These are phyloP conservation scores for Melanogrammus aeglefinus DNA, from an alignment of 2,797 vertebrate genomes.

Conservation along the genomic window DNA sequence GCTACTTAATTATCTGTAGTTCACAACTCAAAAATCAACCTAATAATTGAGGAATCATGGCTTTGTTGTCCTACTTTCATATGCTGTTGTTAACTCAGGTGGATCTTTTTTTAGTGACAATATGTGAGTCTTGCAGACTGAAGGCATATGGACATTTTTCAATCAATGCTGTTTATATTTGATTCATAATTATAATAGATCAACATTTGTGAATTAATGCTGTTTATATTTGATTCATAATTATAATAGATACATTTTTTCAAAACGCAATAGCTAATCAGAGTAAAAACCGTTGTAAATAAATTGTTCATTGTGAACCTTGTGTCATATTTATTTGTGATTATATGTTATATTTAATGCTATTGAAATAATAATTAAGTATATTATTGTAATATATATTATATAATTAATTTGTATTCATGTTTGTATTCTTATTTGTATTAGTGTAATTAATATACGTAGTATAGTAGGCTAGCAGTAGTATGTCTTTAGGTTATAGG, in stretches of 20 bases:
- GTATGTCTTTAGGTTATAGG: neutral
- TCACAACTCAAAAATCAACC: neutral
- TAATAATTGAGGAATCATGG: neutral
- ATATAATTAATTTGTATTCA: neutral
- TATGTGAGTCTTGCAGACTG: too few species aligned
- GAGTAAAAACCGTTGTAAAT: neutral
- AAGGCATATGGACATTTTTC: neutral
- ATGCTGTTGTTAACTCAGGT: neutral
- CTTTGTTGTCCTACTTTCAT: neutral
- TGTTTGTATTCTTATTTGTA: neutral
- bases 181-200: neutral
- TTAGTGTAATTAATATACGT: too few species aligned
- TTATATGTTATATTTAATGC: constrained; percentile 52
- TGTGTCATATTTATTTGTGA: neutral
- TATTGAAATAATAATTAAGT: neutral
- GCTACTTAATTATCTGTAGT: neutral
- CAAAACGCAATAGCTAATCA: neutral
- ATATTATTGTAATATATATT: neutral
- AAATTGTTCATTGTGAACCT: neutral
- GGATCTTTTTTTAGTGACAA: too few species aligned
- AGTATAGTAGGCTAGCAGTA: too few species aligned
- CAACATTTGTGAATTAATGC: neutral
- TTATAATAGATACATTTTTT: neutral
- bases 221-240: neutral
- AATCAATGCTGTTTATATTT: neutral